Conservation (phyloP, 2,113 vertebrate species). For the Toxotes jaculatrix region DNA sequence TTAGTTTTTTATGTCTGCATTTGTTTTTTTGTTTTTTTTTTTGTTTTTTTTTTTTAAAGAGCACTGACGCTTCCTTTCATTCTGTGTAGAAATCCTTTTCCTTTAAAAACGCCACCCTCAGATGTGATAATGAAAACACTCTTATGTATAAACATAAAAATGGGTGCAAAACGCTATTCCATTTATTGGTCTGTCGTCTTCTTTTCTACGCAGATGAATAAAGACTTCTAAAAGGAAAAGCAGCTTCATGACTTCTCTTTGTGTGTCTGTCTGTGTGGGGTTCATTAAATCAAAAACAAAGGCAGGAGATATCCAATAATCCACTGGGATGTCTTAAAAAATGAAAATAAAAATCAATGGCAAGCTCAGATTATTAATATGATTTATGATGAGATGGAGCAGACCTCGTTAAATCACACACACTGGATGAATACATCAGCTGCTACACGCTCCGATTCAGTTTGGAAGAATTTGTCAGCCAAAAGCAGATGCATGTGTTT, state of each 20-base stretch:
- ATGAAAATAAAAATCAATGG: conserved; percentile 61
- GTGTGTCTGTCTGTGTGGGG: not conserved
- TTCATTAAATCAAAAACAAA: conserved; percentile 68
- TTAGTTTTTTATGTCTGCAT: conserved; percentile 21
- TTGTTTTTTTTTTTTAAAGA: conserved; percentile 39
- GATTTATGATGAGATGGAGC: conserved; percentile 58
- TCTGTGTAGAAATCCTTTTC: conserved; percentile 72
- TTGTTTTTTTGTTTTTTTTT: conserved; percentile 21
- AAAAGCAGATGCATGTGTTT: conserved; percentile 26
- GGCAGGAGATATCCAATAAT: conserved; percentile 53
- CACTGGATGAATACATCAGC: conserved; percentile 69
- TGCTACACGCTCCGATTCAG: conserved; percentile 33
- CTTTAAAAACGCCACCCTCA: conserved; percentile 65
- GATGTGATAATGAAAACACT: conserved; percentile 75
- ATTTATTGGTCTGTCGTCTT: conserved; percentile 76
- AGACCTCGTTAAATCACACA: conserved; percentile 73
- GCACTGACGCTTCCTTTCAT: conserved; percentile 70
- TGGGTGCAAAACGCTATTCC: conserved; percentile 73
- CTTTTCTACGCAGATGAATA: conserved; percentile 83
- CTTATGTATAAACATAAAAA: conserved; percentile 79
- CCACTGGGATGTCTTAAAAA: conserved; percentile 32
- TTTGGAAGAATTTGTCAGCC: conserved; percentile 21
- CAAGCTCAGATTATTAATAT: conserved; percentile 65
- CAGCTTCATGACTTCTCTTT: conserved; percentile 38
- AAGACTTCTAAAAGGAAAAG: conserved; percentile 74